Evolutionary conservation across 2,113 vertebrate genomes (phyloP).

Genomic region (Aramus guarauna): DNA sequence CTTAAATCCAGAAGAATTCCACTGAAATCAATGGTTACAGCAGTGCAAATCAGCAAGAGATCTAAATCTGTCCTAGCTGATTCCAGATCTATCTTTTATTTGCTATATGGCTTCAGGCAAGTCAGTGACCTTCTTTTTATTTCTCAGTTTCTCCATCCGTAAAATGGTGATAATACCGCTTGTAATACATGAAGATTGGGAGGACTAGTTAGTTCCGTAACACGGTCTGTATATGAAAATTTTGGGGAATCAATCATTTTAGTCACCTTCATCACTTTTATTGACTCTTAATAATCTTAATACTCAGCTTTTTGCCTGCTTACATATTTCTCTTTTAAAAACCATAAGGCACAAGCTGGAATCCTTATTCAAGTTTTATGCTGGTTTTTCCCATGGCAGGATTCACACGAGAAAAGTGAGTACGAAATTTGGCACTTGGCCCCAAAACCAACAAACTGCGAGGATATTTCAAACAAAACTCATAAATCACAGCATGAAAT

Average conservation of each 20-base stretch:
- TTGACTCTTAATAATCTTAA: background rate
- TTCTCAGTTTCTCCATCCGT: slow-evolving; percentile 60
- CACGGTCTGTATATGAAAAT: background rate
- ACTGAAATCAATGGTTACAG: slow-evolving; percentile 23
- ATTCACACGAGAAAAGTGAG: background rate
- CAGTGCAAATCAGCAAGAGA: slow-evolving; percentile 45
- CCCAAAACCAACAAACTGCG: background rate
- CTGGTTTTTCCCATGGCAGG: background rate
- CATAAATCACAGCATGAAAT: background rate
- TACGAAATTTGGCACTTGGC: background rate
- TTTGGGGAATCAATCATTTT: background rate
- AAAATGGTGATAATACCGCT: slow-evolving; percentile 55
- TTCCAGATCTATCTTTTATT: slow-evolving; percentile 68
- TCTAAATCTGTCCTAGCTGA: slow-evolving; percentile 67
- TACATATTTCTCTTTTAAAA: background rate
- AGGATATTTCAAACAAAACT: background rate
- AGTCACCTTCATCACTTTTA: background rate
- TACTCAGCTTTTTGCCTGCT: background rate
- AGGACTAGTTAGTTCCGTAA: background rate
- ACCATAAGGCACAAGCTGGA: background rate
- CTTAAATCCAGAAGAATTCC: slow-evolving; percentile 18
- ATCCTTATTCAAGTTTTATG: background rate
- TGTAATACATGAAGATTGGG: background rate
- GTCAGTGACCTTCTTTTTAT: slow-evolving; percentile 67
- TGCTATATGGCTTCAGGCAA: slow-evolving; percentile 62